phyloP scores from a whole-genome alignment of 2,888 invertebrate genomes.

The Cenopis cana region DNA sequence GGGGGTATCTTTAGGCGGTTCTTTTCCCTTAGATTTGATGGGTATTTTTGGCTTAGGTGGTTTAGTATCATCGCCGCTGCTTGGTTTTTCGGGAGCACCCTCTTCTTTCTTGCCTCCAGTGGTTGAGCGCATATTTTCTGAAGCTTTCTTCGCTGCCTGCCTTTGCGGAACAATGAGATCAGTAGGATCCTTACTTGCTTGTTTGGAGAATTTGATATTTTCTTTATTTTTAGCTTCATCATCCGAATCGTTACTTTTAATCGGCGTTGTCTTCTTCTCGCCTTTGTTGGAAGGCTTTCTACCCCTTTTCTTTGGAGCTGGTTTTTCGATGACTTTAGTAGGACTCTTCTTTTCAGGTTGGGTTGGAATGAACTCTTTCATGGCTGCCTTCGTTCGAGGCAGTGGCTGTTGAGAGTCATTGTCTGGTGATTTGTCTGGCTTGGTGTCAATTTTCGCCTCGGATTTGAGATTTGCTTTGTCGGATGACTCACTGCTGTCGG shows the following conservation, averaged over 20 bases:
- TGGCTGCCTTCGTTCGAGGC: conserved; percentile 92
- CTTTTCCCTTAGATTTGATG: conserved; percentile 77
- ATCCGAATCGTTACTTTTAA: conserved; percentile 66
- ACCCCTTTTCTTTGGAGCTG: conserved; percentile 75
- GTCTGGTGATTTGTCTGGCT: conserved; percentile 86
- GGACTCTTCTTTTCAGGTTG: conserved; percentile 69
- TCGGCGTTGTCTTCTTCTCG: conserved; percentile 61
- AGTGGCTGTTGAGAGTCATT: conserved; percentile 89
- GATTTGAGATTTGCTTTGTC: conserved; percentile 74
- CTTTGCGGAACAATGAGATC: conserved; percentile 95
- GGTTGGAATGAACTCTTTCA: conserved; percentile 91
- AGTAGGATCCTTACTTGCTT: conserved; percentile 85
- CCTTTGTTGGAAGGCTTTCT: conserved; percentile 78
- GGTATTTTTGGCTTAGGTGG: conserved; percentile 58
- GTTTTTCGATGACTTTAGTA: conserved; percentile 63
- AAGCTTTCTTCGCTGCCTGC: conserved; percentile 96
- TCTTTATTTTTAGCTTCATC: conserved; percentile 82
- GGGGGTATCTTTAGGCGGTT: conserved; percentile 65
- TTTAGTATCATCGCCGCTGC: conserved; percentile 68
- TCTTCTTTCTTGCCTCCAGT: conserved; percentile 81
- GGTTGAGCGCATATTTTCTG: conserved; percentile 92
- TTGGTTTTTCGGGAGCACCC: conserved; percentile 62
- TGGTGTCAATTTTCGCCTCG: conserved; percentile 83
- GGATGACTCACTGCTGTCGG: conserved; percentile 89
- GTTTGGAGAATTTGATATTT: conserved; percentile 75